Base-by-base conservation (phyloP, 2,888 invertebrate genomes). In the Drosophila longiperda region DNA sequence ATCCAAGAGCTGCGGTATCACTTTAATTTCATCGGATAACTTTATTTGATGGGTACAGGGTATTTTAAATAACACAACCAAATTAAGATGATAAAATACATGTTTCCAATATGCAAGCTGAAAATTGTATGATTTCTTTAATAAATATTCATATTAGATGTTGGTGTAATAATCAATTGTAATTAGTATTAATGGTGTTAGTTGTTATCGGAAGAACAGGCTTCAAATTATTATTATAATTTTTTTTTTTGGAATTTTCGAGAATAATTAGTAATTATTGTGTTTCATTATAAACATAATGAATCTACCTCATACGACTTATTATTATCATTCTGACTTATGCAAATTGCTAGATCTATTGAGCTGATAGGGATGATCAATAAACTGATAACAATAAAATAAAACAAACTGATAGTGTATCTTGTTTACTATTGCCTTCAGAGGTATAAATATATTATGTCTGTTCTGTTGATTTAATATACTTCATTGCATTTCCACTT, bases 31-130 rank as follows among this genome's bases (percentile, higher is more conserved):
- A 4, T 2, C 7, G 4, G 15, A 45, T 20, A 23, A 15, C 7
- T 45, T 45, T 15, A 1, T 23, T 34, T 36, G 12, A 1, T 55
- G 38, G 26, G 55, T 29, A 55, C 38, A 55, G 38, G 55, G n/a
- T 55, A 55, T 36, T 29, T 45, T 15, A 23, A 38, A 5, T n/a
- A 55, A 55, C 55, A 29, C 55, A 38, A 55, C 55, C 26, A 29
- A 29, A 55, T 38, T 29, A 38, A 38, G 11, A 54, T 54, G 15
- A 9, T 26, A 6, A 55, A 15, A 53, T 38, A 55, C 26, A 29
- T 45, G 57, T 45, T 59, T 62, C 55, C 55, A 38, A 29, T 38
- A 55, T 55, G 55, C 55, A 55, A 55, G 55, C 55, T 50, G 60
- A 50, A 52, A 61, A 52, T 34, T 59, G 36, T 36, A 33, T 49